Base-by-base conservation (phyloP, 2,113 vertebrate species). In the Albula glossodonta region DNA sequence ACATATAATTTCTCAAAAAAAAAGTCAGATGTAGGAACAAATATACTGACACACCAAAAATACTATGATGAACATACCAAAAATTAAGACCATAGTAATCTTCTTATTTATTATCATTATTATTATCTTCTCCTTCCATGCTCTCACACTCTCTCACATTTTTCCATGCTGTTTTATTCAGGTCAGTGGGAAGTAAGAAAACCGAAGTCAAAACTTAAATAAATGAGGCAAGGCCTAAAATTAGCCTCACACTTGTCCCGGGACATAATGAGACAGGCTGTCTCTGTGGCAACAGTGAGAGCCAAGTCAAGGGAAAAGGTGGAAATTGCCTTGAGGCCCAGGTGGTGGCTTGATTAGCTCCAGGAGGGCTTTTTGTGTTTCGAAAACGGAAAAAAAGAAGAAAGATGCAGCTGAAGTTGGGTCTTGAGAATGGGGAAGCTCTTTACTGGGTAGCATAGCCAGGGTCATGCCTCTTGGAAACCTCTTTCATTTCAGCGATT, bases 201-300 rank as follows among this genome's bases (percentile, higher is more conserved):
- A 94, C 93, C 90, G 92, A 89, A 91, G 92, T 90, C 93, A 93
- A 94, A 95, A 94, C 94, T 94, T 93, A 95, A 93, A 91, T 92
- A 41, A 66, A 74, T 88, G 88, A 89, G 92, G 90, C 0, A 41
- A 41, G 31, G 31, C 31, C 91, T 91, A 89, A 93, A 93, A 94
- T 94, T 92, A 93, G 92, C 90, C 92, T 91, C 91, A 92, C 90
- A 93, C 92, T 93, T 93, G 92, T 93, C 94, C 92, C 90, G 91
- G 90, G 91, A 90, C 87, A 92, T 92, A 91, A 93, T 93, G 91
- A 92, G 93, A 93, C 91, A 85, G 93, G 57, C 89, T 88, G 88
- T 87, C 90, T 90, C n/a, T 52, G 88, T 74, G 89, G 89, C 90
- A 90, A 93, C 89, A 90, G 92, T 89, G 91, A 92, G 90, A 90